Evolutionary conservation across 23 tunicate genomes (phyloP).

Genomic region (Halocynthia aurantium): DNA sequence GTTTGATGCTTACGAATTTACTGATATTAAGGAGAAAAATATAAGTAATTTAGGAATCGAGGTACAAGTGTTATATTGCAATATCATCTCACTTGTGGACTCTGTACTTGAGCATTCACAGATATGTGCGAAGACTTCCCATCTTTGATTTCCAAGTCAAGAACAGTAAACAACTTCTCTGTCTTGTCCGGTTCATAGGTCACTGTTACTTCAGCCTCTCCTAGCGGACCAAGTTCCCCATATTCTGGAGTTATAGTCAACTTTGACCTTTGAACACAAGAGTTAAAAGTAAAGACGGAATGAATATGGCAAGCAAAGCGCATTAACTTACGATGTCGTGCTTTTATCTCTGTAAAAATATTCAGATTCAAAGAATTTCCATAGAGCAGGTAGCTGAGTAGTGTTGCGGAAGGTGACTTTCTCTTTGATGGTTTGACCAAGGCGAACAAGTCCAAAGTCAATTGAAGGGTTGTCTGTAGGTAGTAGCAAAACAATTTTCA

Average conservation of each 20-base stretch:
- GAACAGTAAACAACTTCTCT: constrained; percentile 24
- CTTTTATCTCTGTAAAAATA: neutral
- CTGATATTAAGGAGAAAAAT: too few species aligned
- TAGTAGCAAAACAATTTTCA: too few species aligned
- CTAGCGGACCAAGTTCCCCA: constrained; percentile 66
- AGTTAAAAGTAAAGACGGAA: neutral
- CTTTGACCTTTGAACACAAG: neutral
- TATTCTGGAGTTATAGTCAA: constrained; percentile 22
- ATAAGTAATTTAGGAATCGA: too few species aligned
- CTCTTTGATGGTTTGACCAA: constrained; percentile 31
- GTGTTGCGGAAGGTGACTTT: constrained; percentile 61
- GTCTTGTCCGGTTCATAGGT: constrained; percentile 36
- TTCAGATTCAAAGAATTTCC: constrained; percentile 39
- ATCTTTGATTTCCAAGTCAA: constrained; percentile 44
- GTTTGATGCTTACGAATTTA: neutral
- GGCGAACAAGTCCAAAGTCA: constrained; percentile 55
- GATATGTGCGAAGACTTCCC: constrained; percentile 50
- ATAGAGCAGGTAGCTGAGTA: constrained; percentile 77
- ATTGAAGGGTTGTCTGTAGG: constrained; percentile 38
- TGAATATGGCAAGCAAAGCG: neutral
- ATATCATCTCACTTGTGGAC: constrained; percentile 38
- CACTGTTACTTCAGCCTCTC: constrained; percentile 37
- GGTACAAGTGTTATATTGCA: neutral
- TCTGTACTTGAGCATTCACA: constrained; percentile 62
- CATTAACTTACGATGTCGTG: neutral